A percentile compares a stretch with the other conserved stretches of the same genome.
Conservation (phyloP, 2,888 invertebrate species). For the Drosophila imparisetae region DNA sequence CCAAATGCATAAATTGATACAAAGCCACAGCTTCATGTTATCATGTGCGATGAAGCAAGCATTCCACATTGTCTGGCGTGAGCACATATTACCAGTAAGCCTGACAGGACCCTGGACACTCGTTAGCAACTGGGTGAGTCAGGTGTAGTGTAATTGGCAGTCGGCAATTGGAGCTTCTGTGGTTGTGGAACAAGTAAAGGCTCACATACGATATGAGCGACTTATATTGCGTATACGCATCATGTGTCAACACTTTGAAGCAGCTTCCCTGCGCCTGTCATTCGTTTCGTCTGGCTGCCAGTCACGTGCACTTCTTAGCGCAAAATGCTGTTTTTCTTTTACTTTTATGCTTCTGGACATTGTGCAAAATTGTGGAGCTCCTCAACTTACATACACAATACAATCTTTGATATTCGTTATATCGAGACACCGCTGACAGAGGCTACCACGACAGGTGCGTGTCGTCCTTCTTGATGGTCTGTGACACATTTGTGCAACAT, state of each 20-base stretch:
- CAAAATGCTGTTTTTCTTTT: constrained; percentile 41
- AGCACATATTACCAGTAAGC: constrained; percentile 13
- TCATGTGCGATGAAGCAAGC: constrained; percentile 7
- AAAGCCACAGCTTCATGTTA: neutral
- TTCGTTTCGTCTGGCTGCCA: neutral
- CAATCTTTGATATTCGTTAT: constrained; percentile 21
- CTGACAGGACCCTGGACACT: constrained; percentile 30
- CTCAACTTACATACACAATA: neutral
- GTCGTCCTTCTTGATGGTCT: constrained; percentile 29
- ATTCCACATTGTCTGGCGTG: neutral
- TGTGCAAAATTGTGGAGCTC: constrained; percentile 18
- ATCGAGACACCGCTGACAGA: constrained; percentile 22
- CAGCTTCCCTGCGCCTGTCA: constrained; percentile 22
- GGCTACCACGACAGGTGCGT: constrained; percentile 49
- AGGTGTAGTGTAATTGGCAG: constrained; percentile 71
- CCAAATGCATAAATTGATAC: neutral
- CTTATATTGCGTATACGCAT: constrained; percentile 64
- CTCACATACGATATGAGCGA: constrained; percentile 10
- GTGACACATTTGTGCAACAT: constrained; percentile 68
- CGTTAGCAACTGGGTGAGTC: constrained; percentile 58
- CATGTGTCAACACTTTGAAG: constrained; percentile 46
- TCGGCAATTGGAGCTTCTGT: constrained; percentile 22
- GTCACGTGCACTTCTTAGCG: constrained; percentile 60
- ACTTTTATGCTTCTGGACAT: constrained; percentile 24
- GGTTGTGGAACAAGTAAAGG: neutral